Evolutionary conservation across 2,888 invertebrate species (phyloP).

Genomic region (Dorcus hopei): DNA sequence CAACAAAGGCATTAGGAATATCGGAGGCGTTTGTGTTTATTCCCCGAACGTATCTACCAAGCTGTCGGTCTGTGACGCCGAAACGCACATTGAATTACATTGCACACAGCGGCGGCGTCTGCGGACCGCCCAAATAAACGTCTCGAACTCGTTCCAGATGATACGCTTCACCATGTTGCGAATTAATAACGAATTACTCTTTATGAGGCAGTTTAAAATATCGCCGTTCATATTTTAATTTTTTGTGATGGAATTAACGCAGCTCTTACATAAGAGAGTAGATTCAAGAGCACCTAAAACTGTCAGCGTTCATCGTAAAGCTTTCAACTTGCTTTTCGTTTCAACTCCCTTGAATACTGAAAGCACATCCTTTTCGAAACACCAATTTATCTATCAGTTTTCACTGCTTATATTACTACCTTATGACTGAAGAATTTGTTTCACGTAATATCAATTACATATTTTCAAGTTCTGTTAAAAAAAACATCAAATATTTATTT

Average conservation of each 20-base stretch:
- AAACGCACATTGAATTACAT: slow-evolving; percentile 18
- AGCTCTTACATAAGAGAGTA: slow-evolving; percentile 38
- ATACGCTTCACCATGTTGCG: too few relatives aligned
- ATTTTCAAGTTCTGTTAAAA: background rate
- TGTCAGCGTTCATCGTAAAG: slow-evolving; percentile 51
- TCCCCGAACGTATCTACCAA: slow-evolving; percentile 50
- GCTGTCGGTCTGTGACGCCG: slow-evolving; percentile 39
- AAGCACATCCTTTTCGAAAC: slow-evolving; percentile 22
- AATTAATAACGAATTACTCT: too few relatives aligned
- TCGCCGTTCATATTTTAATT: slow-evolving; percentile 4
- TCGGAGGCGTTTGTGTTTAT: slow-evolving; percentile 51
- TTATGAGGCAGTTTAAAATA: background rate
- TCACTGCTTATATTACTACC: background rate
- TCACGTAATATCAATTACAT: background rate
- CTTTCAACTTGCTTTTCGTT: slow-evolving; percentile 47
- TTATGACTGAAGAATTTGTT: too few relatives aligned
- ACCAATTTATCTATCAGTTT: slow-evolving; percentile 17
- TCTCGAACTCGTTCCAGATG: too few relatives aligned
- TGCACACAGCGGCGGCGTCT: background rate
- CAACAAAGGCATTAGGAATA: slow-evolving; percentile 48
- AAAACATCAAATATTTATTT: too few relatives aligned
- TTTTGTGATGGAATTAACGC: slow-evolving; percentile 35
- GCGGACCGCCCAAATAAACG: background rate
- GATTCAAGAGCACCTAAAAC: slow-evolving; percentile 46
- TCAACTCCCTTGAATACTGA: slow-evolving; percentile 44